These are phyloP conservation scores for Sinodicranocentrus sp. DNA, from an alignment of 2,888 invertebrate genomes.

Conservation along the genomic window DNA sequence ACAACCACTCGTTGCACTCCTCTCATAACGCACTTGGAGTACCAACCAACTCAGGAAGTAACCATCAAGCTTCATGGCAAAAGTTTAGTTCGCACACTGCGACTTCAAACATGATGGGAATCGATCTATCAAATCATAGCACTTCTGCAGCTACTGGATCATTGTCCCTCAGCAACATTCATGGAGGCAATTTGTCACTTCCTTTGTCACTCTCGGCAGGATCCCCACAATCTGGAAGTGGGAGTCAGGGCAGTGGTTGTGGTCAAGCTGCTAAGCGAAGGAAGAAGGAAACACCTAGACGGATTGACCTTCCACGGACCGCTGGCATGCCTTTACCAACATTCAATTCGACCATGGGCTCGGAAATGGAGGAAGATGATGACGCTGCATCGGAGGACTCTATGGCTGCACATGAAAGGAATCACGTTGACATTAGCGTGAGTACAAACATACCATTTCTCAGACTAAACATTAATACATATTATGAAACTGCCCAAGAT, in stretches of 20 bases:
- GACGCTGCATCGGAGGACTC: slow-evolving; percentile 74
- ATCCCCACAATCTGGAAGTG: slow-evolving; percentile 62
- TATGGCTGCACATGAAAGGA: slow-evolving; percentile 76
- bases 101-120: slow-evolving; percentile 73
- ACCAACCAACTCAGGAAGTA: slow-evolving; percentile 50
- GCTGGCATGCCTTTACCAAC: slow-evolving; percentile 66
- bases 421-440: slow-evolving; percentile 73
- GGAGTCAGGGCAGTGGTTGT: slow-evolving; percentile 60
- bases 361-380: slow-evolving; percentile 72
- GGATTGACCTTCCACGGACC: slow-evolving; percentile 74
- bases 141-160: slow-evolving; percentile 43
- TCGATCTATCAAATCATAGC: slow-evolving; percentile 76
- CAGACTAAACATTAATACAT: too few species aligned
- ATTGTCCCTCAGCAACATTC: slow-evolving; percentile 51
- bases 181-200: slow-evolving; percentile 54
- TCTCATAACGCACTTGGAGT: slow-evolving; percentile 44
- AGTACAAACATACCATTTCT: too few species aligned
- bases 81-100: slow-evolving; percentile 59
- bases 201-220: slow-evolving; percentile 66
- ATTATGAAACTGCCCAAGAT: too few species aligned
- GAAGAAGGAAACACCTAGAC: slow-evolving; percentile 76
- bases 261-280: slow-evolving; percentile 73
- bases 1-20: slow-evolving; percentile 44
- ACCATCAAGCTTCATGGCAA: slow-evolving; percentile 55
- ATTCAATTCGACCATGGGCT: slow-evolving; percentile 71